phyloP scores from a whole-genome alignment of 2,888 invertebrate genomes.

The Oscheius myriophilus region DNA sequence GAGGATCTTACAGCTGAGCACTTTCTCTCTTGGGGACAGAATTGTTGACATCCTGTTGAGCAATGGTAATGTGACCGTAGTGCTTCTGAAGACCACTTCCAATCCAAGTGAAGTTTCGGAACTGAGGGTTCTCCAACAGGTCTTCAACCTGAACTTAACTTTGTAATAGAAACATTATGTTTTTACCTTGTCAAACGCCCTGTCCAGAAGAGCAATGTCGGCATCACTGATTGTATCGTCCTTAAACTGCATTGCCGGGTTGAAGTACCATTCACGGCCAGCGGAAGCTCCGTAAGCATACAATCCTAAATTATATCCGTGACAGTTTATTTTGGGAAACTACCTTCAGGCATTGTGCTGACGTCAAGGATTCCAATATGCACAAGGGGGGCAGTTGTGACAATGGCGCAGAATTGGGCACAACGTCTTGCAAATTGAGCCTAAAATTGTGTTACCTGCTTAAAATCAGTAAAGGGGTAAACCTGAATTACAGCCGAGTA shows the following conservation, averaged over 20 bases:
- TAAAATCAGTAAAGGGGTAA: background rate
- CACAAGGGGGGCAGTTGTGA: slow-evolving; percentile 61
- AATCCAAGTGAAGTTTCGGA: slow-evolving; percentile 61
- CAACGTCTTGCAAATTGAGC: slow-evolving; percentile 65
- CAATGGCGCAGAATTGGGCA: slow-evolving; percentile 65
- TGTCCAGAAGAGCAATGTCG: slow-evolving; percentile 53
- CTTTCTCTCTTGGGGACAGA: slow-evolving; percentile 42
- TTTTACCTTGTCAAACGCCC: slow-evolving; percentile 53
- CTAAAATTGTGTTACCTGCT: slow-evolving; percentile 26
- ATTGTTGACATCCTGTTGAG: slow-evolving; percentile 58
- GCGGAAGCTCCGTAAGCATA: slow-evolving; percentile 65
- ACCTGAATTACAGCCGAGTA: slow-evolving; percentile 62
- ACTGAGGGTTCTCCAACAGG: slow-evolving; percentile 51
- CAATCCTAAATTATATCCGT: slow-evolving; percentile 40
- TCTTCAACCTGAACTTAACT: slow-evolving; percentile 51
- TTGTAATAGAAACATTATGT: background rate
- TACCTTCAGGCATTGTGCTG: slow-evolving; percentile 62
- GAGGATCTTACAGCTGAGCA: slow-evolving; percentile 5
- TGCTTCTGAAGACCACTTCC: slow-evolving; percentile 66
- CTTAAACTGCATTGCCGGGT: slow-evolving; percentile 62
- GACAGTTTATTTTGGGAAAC: background rate
- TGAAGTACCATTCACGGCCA: slow-evolving; percentile 65
- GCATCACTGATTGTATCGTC: slow-evolving; percentile 52
- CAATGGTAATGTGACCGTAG: slow-evolving; percentile 64
- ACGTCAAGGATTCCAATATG: slow-evolving; percentile 64